These are phyloP conservation scores for Lithophane leautieri DNA, from an alignment of 2,888 invertebrate genomes.

Conservation along the genomic window DNA sequence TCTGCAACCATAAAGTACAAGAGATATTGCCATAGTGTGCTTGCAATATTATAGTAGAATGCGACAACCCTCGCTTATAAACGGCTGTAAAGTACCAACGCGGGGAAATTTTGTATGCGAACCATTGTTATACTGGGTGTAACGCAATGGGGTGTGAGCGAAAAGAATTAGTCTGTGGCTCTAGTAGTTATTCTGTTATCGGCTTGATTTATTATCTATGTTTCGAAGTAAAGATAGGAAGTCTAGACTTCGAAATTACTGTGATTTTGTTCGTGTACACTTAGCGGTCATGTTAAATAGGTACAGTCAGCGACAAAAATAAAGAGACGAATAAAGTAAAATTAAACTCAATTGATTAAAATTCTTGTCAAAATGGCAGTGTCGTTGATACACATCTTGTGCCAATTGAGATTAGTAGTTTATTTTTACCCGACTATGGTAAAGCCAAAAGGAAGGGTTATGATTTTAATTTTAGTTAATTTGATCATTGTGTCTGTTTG, in stretches of 20 bases:
- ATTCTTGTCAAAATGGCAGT: background rate
- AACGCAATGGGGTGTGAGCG: constrained; percentile 4
- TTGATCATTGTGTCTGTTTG: background rate
- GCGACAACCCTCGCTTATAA: constrained; percentile 53
- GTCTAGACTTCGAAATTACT: constrained; percentile 35
- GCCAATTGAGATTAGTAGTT: background rate
- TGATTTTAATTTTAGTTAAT: background rate
- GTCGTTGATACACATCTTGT: background rate
- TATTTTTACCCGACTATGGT: background rate
- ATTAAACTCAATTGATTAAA: background rate
- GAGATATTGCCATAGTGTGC: constrained; percentile 59
- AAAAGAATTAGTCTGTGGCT: constrained; percentile 48
- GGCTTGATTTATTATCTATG: constrained; percentile 53
- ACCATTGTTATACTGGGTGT: constrained; percentile 44
- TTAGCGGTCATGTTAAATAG: constrained; percentile 4
- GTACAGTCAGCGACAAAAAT: background rate
- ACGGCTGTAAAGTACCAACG: constrained; percentile 38
- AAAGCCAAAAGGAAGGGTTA: too few relatives aligned
- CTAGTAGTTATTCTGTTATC: constrained; percentile 49
- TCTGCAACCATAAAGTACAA: constrained; percentile 40
- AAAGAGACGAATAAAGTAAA: background rate
- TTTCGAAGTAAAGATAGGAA: constrained; percentile 30
- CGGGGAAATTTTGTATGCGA: constrained; percentile 31
- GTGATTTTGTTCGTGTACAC: constrained; percentile 5
- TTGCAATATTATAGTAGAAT: constrained; percentile 58